Evolutionary conservation across 2,888 invertebrate genomes (phyloP).

Genomic region (Cosmia pyralina): DNA sequence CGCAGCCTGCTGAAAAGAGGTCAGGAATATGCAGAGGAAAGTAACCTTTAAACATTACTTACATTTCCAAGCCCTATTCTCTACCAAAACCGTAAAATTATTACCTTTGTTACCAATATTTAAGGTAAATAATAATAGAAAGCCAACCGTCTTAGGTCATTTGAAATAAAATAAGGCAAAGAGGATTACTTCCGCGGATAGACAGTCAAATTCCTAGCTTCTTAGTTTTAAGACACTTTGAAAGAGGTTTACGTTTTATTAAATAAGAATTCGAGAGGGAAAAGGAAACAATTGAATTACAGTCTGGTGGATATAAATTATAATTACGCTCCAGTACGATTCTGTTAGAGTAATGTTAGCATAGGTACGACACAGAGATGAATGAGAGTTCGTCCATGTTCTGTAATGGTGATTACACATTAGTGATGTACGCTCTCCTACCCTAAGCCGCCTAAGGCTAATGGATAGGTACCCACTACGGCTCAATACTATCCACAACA

Average conservation of each 20-base stretch:
- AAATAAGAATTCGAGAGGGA: conserved; percentile 27
- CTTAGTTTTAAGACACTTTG: conserved; percentile 45
- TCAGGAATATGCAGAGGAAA: conserved; percentile 20
- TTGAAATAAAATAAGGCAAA: conserved; percentile 41
- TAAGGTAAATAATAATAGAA: conserved; percentile 37
- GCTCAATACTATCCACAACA: conserved; percentile 35
- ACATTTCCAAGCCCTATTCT: not conserved
- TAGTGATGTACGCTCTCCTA: conserved; percentile 22
- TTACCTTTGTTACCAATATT: conserved; percentile 34
- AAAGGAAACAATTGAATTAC: conserved; percentile 32
- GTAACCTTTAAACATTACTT: not conserved
- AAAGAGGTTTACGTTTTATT: conserved; percentile 54
- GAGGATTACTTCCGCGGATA: conserved; percentile 43
- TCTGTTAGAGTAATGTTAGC: conserved; percentile 3
- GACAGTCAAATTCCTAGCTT: conserved; percentile 38
- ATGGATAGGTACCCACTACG: conserved; percentile 27
- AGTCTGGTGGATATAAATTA: conserved; percentile 25
- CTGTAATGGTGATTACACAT: conserved; percentile 45
- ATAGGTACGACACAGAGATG: conserved; percentile 9
- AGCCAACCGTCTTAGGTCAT: conserved; percentile 30
- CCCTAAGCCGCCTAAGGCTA: conserved; percentile 23
- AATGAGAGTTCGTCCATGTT: conserved; percentile 26
- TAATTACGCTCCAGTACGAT: conserved; percentile 7
- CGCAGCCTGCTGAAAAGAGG: not conserved
- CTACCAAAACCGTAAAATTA: conserved; percentile 10